Evolutionary conservation across 2,888 invertebrate species (phyloP).

Genomic region (Tanypteryx hageni): DNA sequence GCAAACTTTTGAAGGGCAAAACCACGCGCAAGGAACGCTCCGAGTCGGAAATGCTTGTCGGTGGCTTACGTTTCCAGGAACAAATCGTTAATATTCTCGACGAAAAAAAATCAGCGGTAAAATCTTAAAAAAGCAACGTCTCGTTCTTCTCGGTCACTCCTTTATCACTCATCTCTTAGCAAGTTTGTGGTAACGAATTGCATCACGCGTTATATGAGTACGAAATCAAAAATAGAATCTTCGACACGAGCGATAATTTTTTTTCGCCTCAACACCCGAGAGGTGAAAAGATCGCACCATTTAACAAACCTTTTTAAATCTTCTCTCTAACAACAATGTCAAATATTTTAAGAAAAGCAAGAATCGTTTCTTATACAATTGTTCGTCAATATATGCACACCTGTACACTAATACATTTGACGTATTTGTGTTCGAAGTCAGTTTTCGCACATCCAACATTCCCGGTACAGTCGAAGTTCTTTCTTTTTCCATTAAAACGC

Average conservation of each 20-base stretch:
- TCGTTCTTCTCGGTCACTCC: neutral
- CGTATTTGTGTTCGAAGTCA: no score
- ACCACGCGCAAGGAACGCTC: neutral
- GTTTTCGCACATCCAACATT: no score
- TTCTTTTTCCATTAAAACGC: no score
- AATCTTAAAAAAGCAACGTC: neutral
- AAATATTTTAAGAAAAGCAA: no score
- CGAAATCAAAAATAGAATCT: neutral
- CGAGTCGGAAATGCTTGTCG: neutral
- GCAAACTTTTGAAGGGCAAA: slow-evolving; percentile 9
- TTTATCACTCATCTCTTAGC: neutral
- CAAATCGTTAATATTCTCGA: neutral
- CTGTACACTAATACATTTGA: no score
- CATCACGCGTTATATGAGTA: neutral
- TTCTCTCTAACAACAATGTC: no score
- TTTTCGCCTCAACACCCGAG: neutral
- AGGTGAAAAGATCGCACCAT: no score
- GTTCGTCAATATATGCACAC: no score
- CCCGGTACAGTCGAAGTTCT: no score
- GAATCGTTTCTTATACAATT: no score
- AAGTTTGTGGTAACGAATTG: neutral
- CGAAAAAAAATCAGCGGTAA: neutral
- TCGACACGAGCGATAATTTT: neutral
- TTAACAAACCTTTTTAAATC: no score
- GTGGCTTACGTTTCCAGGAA: neutral